Base-by-base conservation (phyloP, 1,140 invertebrate genomes). In the Zaprionus vittiger region DNA sequence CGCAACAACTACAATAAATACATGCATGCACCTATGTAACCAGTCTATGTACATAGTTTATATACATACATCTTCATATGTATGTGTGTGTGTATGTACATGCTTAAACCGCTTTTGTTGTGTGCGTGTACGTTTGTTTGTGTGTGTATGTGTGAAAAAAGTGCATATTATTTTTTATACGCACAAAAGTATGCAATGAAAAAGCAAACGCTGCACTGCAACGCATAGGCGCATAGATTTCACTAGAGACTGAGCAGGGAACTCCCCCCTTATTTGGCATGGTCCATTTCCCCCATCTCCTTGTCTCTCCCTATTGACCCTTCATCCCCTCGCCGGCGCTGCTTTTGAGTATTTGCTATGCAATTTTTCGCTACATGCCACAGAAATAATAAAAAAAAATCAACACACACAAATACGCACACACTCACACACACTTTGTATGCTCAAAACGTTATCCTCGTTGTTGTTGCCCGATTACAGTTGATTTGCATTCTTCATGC, bases 81-180 rank as follows among this genome's bases (percentile, higher is more conserved):
- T 24, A 38, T 34, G 52, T 73, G 24, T 44, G 24, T 44, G 56
- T 56, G 76, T 63, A 67, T 80, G 57, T 69, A 73, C 56, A 59
- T 6, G 64, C 68, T 78, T 81, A 89, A 86, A 78, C 67, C 77
- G 73, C 73, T 76, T 75, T 85, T 84, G 71, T 75, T 81, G 56
- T 77, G 52, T 63, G 61, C 28, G 24, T 56, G 24, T 44, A 47
- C n/a, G 47, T 67, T 85, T 84, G 68, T 68, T 78, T 7, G 52
- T 68, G 55, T 52, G 49, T 57, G 28, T 61, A 37, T 62, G 6
- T 63, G 52, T 31, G 26, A 75, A 78, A 83, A 82, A 73, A 66
- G 38, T 74, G 75, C 76, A 78, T 70, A 73, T 65, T 78, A 78
- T 78, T 86, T 84, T 86, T 87, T 87, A 71, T 63, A 81, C 78